phyloP scores from a whole-genome alignment of 2,797 vertebrate genomes.

The Lepilemur ruficaudatus region DNA sequence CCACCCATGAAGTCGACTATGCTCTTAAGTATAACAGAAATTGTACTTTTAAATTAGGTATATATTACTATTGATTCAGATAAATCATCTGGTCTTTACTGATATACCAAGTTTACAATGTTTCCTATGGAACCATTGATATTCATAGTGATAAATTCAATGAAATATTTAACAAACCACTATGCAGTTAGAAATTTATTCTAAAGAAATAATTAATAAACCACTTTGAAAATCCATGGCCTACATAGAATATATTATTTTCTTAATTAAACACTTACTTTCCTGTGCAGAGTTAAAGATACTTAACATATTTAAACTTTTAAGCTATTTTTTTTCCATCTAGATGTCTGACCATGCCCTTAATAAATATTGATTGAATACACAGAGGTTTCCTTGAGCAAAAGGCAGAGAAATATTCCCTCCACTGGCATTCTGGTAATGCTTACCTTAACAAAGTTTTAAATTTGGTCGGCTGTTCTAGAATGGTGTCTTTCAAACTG shows the following conservation, averaged over 20 bases:
- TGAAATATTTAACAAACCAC: not conserved
- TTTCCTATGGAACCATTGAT: not conserved
- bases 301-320: not conserved
- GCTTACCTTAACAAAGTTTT: not conserved
- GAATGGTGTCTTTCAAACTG: not conserved
- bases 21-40: not conserved
- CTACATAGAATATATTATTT: not conserved
- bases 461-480: not conserved
- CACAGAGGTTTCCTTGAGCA: not conserved
- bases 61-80: not conserved
- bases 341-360: not conserved
- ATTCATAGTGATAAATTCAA: not conserved
- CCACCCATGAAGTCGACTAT: not conserved
- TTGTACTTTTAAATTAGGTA: not conserved
- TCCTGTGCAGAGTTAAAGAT: not conserved
- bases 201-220: not conserved
- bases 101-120: not conserved
- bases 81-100: not conserved
- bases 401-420: not conserved
- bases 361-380: not conserved
- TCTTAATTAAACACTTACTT: not conserved
- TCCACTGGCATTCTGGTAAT: not conserved
- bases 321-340: constrained; percentile 4
- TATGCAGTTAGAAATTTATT: not conserved
- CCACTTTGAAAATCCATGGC: not conserved